phyloP scores from a whole-genome alignment of 2,113 vertebrate genomes.

The Brienomyrus brachyistius region DNA sequence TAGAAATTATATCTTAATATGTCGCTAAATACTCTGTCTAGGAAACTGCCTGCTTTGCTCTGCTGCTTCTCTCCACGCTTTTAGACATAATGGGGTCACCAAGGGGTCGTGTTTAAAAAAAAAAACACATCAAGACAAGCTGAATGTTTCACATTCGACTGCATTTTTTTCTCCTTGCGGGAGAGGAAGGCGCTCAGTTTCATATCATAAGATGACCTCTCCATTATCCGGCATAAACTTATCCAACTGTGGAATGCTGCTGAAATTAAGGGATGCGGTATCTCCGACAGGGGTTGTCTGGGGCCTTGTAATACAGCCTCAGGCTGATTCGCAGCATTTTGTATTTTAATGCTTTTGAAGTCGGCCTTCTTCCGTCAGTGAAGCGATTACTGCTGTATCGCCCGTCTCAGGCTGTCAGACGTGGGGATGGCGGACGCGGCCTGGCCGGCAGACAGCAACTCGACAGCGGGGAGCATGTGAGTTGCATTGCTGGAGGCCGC shows the following conservation, averaged over 20 bases:
- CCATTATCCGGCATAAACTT: neutral
- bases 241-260: neutral
- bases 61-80: neutral
- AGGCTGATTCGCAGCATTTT: neutral
- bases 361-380: neutral
- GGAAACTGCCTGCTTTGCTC: neutral
- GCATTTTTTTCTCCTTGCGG: neutral
- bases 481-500: constrained; percentile 34
- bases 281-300: neutral
- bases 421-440: constrained; percentile 70
- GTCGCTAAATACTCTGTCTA: neutral
- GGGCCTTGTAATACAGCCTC: neutral
- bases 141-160: neutral
- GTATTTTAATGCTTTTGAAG: neutral
- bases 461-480: constrained; percentile 71
- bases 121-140: neutral
- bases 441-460: constrained; percentile 67
- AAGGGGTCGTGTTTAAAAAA: neutral
- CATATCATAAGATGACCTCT: neutral
- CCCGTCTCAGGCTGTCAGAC: constrained; percentile 58
- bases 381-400: neutral
- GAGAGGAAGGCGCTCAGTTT: neutral
- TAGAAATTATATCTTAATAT: neutral
- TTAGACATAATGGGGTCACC: constrained; percentile 1
- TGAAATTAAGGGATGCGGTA: neutral